phyloP scores from a whole-genome alignment of 2,113 vertebrate genomes.

The Calcarius ornatus region DNA sequence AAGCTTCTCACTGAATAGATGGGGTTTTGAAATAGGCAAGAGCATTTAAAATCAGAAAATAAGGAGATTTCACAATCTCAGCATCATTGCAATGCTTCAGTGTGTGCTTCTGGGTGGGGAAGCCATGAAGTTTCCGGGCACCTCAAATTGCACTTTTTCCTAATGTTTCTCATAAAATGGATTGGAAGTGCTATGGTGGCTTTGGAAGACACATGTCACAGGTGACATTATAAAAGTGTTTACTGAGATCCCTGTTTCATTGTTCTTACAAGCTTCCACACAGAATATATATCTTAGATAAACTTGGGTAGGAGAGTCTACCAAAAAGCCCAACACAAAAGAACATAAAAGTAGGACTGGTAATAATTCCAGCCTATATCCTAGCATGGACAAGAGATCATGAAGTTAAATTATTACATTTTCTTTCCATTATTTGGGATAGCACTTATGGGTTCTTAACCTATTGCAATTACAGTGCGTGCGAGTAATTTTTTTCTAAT shows the following conservation, averaged over 20 bases:
- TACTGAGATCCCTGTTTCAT: not conserved
- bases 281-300: not conserved
- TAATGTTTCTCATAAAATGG: not conserved
- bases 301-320: not conserved
- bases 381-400: not conserved
- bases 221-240: not conserved
- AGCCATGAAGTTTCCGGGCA: fast-evolving
- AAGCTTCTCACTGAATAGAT: not conserved
- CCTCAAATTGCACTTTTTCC: not conserved
- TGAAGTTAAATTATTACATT: not conserved
- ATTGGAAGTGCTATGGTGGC: fast-evolving
- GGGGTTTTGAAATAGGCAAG: not conserved
- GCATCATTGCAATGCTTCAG: not conserved
- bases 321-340: not conserved
- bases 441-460: not conserved
- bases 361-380: not conserved
- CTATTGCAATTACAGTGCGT: not conserved
- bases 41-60: not conserved
- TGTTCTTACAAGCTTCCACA: not conserved
- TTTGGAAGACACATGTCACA: not conserved
- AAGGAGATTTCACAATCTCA: not conserved
- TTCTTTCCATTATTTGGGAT: not conserved
- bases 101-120: not conserved
- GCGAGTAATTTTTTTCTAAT: not conserved
- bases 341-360: not conserved